Evolutionary conservation across 2,113 vertebrate species (phyloP), one percentile per base, ranked within the genome.

Genomic region (Formicarius rufipectus): DNA sequence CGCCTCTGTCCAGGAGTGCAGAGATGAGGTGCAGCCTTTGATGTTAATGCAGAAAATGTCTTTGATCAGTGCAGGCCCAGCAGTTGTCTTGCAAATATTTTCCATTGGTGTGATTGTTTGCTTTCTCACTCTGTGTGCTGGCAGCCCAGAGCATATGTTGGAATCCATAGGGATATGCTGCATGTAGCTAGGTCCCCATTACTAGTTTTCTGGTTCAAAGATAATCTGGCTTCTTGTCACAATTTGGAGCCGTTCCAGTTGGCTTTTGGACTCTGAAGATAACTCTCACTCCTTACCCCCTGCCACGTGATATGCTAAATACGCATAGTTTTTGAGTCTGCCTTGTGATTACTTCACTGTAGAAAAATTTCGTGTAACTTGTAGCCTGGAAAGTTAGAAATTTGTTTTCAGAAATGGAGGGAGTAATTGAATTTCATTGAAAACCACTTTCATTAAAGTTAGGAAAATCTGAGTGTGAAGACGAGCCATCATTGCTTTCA

Each of bases 11-110:
- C 58, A 3, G 0, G 16, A n/a, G 63, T 2, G 0, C 44, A 47
- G 62, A 33, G 53, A 50, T 21, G 40, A 93, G 81, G 50, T 73
- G 63, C 87, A 76, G 81, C 45, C 90, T 89, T 93, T 86, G 83
- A 58, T 80, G 40, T 45, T 69, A 7, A 12, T 28, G 67, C 59
- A 90, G 67, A 83, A 77, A 58, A 69, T 19, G 60, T 33, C 81
- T 76, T 85, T 66, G 39, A 58, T 66, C 74, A 24, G 12, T 62
- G 74, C 74, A 59, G 82, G 67, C 89, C 66, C 58, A 82, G 89
- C 25, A 4, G 67, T 66, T 62, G 84, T 42, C 78, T 35, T 72
- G 60, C 60, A 89, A 91, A 84, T 75, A 72, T 72, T 94, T 93
- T 91, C 40, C 31, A 12, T 42, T 27, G n/a, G 37, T 60, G 73